A percentile compares a stretch with the other conserved stretches of the same genome.
phyloP scores from a whole-genome alignment of 1,140 invertebrate species.

The Listronotus bonariensis region DNA sequence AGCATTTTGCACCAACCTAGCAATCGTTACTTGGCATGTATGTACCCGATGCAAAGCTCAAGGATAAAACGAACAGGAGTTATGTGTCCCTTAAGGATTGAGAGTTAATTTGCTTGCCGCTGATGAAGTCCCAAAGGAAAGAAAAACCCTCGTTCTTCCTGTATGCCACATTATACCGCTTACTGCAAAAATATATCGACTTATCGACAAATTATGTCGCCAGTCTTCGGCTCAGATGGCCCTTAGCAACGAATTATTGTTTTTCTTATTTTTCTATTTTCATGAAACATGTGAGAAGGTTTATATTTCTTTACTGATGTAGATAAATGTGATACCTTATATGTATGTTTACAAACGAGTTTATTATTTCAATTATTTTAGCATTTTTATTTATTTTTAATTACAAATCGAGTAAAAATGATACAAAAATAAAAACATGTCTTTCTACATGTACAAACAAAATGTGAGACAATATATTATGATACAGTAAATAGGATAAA shows the following conservation, averaged over 20 bases:
- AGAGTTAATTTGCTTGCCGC: constrained; percentile 51
- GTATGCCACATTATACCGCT: constrained; percentile 32
- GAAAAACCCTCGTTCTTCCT: constrained; percentile 28
- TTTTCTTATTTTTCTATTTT: constrained; percentile 11
- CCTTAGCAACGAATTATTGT: constrained; percentile 27
- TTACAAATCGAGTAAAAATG: no score
- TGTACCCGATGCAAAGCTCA: constrained; percentile 32
- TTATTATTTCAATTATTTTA: no score
- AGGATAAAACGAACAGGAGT: constrained; percentile 50
- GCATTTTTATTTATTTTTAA: no score
- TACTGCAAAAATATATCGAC: constrained; percentile 25
- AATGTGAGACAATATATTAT: no score
- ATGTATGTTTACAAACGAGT: no score
- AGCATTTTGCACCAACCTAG: not conserved
- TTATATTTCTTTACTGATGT: no score
- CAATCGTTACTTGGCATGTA: constrained; percentile 14
- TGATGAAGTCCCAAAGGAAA: constrained; percentile 49
- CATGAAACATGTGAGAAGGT: no score
- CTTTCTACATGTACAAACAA: no score
- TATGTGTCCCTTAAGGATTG: constrained; percentile 46
- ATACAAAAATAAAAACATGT: no score
- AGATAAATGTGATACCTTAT: no score
- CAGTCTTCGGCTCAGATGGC: constrained; percentile 18
- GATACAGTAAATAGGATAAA: no score
- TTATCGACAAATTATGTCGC: constrained; percentile 27